Conservation (phyloP, 2,797 vertebrate genomes). For the Dromococcyx pavoninus region DNA sequence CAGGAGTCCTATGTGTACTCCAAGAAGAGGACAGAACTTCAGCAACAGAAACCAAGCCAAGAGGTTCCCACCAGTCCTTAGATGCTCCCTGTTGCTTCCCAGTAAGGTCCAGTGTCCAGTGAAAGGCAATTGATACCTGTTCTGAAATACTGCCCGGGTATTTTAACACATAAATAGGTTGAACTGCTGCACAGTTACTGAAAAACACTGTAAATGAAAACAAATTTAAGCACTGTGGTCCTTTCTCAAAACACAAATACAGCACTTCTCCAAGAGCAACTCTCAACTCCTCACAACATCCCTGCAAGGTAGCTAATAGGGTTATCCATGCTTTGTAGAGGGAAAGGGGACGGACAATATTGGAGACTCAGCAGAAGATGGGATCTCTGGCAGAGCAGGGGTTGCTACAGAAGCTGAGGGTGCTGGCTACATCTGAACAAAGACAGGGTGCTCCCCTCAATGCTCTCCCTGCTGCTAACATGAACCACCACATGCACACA, state of each 20-base stretch:
- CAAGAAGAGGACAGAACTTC: background rate
- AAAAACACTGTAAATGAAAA: background rate
- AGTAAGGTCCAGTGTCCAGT: background rate
- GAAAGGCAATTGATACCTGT: background rate
- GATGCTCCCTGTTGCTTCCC: background rate
- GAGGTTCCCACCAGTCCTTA: background rate
- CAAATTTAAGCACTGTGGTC: background rate
- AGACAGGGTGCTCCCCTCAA: background rate
- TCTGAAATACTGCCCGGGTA: slow-evolving; percentile 11
- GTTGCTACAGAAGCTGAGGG: background rate
- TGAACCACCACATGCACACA: background rate
- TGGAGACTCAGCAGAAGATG: background rate
- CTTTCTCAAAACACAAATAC: background rate
- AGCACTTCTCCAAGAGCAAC: background rate
- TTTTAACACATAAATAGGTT: background rate
- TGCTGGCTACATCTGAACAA: background rate
- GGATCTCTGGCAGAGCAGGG: background rate
- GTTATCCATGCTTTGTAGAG: background rate
- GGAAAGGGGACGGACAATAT: background rate
- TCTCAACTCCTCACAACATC: background rate
- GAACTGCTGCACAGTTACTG: background rate
- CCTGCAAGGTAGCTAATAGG: background rate
- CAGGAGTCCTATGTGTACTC: background rate
- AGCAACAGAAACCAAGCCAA: background rate
- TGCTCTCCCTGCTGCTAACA: background rate